phyloP scores from a whole-genome alignment of 2,113 vertebrate genomes.

The Thamnophis sirtalis region DNA sequence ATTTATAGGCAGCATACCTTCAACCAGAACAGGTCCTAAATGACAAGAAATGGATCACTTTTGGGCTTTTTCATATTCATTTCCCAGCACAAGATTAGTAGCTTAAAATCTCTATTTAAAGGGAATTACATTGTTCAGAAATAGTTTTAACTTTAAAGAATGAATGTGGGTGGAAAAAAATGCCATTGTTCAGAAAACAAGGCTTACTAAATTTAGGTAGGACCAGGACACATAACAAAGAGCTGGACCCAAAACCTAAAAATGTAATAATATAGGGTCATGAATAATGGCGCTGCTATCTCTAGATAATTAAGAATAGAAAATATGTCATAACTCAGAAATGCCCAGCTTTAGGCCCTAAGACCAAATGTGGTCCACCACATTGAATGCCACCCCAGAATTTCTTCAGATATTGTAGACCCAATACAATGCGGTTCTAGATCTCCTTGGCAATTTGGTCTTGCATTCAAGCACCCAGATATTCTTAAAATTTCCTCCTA shows the following conservation, averaged over 20 bases:
- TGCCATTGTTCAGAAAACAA: neutral
- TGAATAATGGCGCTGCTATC: neutral
- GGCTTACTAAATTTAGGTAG: neutral
- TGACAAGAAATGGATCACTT: neutral
- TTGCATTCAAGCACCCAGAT: neutral
- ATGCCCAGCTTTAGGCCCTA: neutral
- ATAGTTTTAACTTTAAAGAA: neutral
- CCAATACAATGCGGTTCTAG: neutral
- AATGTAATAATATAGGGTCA: neutral
- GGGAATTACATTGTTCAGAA: conserved; percentile 14
- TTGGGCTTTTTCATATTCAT: neutral
- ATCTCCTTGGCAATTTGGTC: neutral
- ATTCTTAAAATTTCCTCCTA: neutral
- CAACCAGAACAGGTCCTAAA: neutral
- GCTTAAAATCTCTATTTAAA: conserved; percentile 21
- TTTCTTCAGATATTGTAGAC: neutral
- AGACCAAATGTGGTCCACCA: neutral
- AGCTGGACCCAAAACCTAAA: neutral
- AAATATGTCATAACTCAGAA: neutral
- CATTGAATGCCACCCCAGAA: neutral
- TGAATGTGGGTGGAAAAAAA: neutral
- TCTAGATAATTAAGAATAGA: neutral
- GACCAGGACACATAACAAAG: neutral
- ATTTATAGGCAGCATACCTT: neutral
- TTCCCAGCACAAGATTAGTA: neutral